Base-by-base conservation (phyloP, 2,797 vertebrate genomes). In the Platalea minor region DNA sequence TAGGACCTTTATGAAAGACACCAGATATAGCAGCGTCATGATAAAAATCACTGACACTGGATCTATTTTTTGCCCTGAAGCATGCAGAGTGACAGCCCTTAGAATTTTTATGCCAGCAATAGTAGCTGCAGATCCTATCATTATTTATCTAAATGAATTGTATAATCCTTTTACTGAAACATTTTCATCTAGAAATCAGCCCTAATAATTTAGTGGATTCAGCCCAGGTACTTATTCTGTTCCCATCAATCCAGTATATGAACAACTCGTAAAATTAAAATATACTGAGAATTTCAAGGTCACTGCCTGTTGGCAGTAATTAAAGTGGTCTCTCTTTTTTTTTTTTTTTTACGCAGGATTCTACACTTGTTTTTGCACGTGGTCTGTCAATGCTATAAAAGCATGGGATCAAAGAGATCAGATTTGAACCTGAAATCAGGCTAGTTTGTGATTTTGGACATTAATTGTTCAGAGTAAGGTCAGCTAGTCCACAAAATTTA, bases 111-210 rank as follows among this genome's bases (percentile, higher is more conserved):
- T 48, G 24, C 46, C 31, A 57, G 25, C 7, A 83, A 74, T 6
- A 80, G 20, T 28, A 89, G 50, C 28, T 93, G 68, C 25, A 94
- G 26, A 75, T 87, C 19, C 13, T 82, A 61, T 64, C 4, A 35
- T 64, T 95, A 76, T 87, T 97, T 92, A 64, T 37, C 45, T 83
- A 88, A 87, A 85, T 57, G 17, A 96, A 91, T 88, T 28, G 39
- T 35, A 46, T 43, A 91, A 80, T 35, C 17, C 33, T 87, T 92
- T 87, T 31, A 64, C 72, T 10, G 5, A 83, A 93, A 64, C 11
- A 31, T 74, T 93, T 91, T 85, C 50, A 72, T 37, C 15, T 65
- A 59, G 73, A 88, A 79, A 77, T 93, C 60, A 76, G 24, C 15
- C 33, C 60, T 70, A 73, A 76, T 53, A 64, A 70, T 89, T 86